Base-by-base conservation (phyloP, 2,888 invertebrate species). In the Therioaphis trifolii region DNA sequence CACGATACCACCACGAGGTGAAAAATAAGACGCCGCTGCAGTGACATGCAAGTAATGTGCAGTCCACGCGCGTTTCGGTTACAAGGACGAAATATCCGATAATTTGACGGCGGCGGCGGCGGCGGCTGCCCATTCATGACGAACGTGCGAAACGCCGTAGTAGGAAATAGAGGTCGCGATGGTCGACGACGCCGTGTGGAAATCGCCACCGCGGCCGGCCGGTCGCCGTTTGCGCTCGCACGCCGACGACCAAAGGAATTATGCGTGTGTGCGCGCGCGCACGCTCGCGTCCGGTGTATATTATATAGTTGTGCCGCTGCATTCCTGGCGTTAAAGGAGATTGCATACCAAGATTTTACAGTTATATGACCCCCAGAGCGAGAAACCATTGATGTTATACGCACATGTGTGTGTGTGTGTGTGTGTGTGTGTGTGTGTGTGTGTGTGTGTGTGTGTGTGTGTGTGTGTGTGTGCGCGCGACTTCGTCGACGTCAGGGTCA, bases 341-440 rank as follows among this genome's bases (percentile, higher is more conserved):
- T 74, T 63, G 72, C 80, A 82, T 82, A 82, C 72, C 72, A n/a
- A 82, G 72, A 68, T 72, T 80, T 82, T 82, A 82, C 80, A 49
- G 80, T 82, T 82, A 82, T 12, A 74, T 82, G 80, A 82, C 80
- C 80, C 80, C 71, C 80, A 63, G 46, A 58, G 58, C 43, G 80
- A 74, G 63, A 80, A 80, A 72, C 80, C 80, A 63, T 72, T 72
- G 80, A 80, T 58, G 72, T 61, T 58, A 72, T 72, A 58, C 29
- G n/a, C n/a, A n/a, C n/a, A n/a, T n/a, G n/a, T n/a, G n/a, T n/a
- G n/a, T n/a, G n/a, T n/a, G n/a, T n/a, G n/a, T n/a, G n/a, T n/a
- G n/a, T n/a, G n/a, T n/a, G n/a, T n/a, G n/a, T n/a, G n/a, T n/a
- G n/a, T n/a, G n/a, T n/a, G n/a, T n/a, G n/a, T n/a, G n/a, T n/a